Evolutionary conservation across 2,113 vertebrate genomes (phyloP), one percentile per base, ranked within the genome.

Genomic region (Campylomormyrus tamandua): DNA sequence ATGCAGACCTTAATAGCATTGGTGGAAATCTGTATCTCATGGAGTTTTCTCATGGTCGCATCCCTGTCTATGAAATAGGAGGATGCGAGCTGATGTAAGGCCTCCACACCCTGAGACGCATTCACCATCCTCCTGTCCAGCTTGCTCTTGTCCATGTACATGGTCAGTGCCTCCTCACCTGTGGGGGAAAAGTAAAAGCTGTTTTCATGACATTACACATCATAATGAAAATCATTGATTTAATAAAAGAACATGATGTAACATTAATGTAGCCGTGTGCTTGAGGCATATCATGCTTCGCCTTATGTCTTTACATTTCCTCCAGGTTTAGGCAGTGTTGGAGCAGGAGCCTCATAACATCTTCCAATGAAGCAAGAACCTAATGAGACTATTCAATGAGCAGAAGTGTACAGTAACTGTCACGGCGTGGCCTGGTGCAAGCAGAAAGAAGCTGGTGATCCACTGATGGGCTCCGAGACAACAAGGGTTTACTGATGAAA

Each of bases 11-110:
- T 99, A 94, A 99, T 99, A 90, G 98, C 98, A 93, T 98, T 98
- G 19, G 98, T 98, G 90, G 98, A 99, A 94, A 99, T 99, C 94
- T 99, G 98, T 94, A 99, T 99, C 95, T 99, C 98, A 1, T 99
- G 98, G 92, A 99, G 97, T 94, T 97, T 97, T 93, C 98, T 97
- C 98, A 99, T 99, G 89, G 98, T 99, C 92, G 97, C 98, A 83
- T 99, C 98, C 1, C 98, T 98, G 94, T 99, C 98, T 2, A 99
- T 98, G 92, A 99, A 99, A 95, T 99, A 99, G 85, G 98, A 99
- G 1, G 98, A 99, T 21, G 98, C 98, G 24, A 99, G 97, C 94
- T 99, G 98, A 95, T 99, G 98, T 90, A 99, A 96, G 7, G 98
- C 98, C 92, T 99, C 98, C 2, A 99, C 98, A 5, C 98, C 99